phyloP scores from a whole-genome alignment of 2,888 invertebrate genomes.

The Nephrotoma flavescens region DNA sequence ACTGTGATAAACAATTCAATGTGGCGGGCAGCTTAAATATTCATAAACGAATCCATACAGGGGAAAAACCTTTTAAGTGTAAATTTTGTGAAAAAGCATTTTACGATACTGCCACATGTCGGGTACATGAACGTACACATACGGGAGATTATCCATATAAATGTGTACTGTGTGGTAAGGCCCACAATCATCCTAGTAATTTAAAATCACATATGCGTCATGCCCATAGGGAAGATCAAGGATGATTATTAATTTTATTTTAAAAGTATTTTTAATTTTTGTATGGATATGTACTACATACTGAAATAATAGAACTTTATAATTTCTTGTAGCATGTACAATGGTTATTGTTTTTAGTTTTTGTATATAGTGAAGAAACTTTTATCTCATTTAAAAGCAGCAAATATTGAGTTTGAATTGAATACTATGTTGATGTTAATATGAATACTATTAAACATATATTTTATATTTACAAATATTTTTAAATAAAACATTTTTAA shows the following conservation, averaged over 20 bases:
- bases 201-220: slow-evolving; percentile 3
- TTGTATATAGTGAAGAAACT: background rate
- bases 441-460: background rate
- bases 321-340: background rate
- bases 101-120: background rate
- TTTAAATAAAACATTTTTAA: background rate
- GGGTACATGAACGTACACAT: background rate
- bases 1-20: slow-evolving; percentile 1
- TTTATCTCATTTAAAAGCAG: background rate
- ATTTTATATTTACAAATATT: slow-evolving; percentile 1
- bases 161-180: background rate
- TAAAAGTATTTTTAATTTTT: background rate
- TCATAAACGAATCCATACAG: background rate
- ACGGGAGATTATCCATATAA: slow-evolving; percentile 1
- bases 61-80: background rate
- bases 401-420: background rate
- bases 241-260: background rate
- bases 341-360: background rate
- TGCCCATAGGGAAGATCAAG: background rate
- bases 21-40: background rate
- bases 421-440: too few relatives aligned
- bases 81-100: background rate
- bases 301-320: background rate
- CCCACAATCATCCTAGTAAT: background rate
- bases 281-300: background rate